These are phyloP conservation scores for Sinohyriopsis cumingii DNA, from an alignment of 2,888 invertebrate species.

Conservation along the genomic window DNA sequence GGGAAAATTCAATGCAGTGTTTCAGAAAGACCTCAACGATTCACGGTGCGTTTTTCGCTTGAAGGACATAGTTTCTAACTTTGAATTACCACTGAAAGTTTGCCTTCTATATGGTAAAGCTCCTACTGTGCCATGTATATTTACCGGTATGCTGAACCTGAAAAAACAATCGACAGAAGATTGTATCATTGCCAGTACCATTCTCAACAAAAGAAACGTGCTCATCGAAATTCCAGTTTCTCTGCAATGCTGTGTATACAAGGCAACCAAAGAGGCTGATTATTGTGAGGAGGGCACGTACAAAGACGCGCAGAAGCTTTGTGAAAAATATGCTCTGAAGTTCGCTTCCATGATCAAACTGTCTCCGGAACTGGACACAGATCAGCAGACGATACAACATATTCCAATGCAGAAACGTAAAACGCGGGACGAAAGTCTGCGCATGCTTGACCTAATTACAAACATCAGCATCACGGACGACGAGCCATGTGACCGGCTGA, in stretches of 20 bases:
- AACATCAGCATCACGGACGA: constrained; percentile 58
- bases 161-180: constrained; percentile 37
- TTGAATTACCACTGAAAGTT: constrained; percentile 57
- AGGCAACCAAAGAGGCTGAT: constrained; percentile 38
- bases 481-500: constrained; percentile 45
- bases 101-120: constrained; percentile 61
- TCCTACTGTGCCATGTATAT: constrained; percentile 60
- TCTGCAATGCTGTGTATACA: constrained; percentile 29
- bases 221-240: constrained; percentile 56
- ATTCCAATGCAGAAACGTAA: constrained; percentile 50
- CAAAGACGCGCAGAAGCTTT: constrained; percentile 51
- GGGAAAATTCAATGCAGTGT: constrained; percentile 61
- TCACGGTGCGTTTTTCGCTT: constrained; percentile 53
- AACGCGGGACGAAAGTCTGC: constrained; percentile 44
- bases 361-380: constrained; percentile 55
- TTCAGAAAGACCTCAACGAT: constrained; percentile 49
- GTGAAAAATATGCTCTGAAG: constrained; percentile 51
- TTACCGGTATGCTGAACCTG: constrained; percentile 57
- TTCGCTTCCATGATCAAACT: constrained; percentile 58
- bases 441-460: constrained; percentile 57
- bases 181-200: constrained; percentile 52
- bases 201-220: constrained; percentile 58
- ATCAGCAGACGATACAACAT: constrained; percentile 53
- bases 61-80: constrained; percentile 55
- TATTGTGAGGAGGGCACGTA: constrained; percentile 43